Conservation (phyloP, 2,797 vertebrate species). For the Babyrousa celebensis region DNA sequence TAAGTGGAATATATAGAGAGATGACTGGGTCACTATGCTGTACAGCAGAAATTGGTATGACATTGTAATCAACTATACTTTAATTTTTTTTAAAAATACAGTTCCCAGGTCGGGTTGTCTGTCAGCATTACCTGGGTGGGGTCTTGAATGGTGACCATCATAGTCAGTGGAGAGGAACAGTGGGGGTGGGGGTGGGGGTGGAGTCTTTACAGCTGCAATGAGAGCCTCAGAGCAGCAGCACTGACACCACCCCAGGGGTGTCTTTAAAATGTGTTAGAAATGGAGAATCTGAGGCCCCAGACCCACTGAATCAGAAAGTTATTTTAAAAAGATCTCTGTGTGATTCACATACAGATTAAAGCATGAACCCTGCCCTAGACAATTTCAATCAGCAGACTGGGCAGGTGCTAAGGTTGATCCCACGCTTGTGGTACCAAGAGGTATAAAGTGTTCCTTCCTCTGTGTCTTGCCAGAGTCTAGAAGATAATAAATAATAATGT, state of each 20-base stretch:
- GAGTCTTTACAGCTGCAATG: rapidly evolving
- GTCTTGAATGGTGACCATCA: neutral
- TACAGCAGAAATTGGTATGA: no score
- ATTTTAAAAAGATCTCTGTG: neutral
- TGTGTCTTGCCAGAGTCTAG: neutral
- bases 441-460: neutral
- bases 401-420: neutral
- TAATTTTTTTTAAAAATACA: neutral
- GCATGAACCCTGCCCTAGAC: neutral
- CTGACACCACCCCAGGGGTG: rapidly evolving
- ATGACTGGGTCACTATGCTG: no score
- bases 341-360: neutral
- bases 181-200: no score
- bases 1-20: no score
- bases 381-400: neutral
- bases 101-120: neutral
- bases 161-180: rapidly evolving
- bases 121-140: rapidly evolving
- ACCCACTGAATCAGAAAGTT: neutral
- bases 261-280: no score
- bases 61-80: no score
- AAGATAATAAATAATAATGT: neutral
- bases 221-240: no score
- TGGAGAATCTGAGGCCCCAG: neutral
- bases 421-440: rapidly evolving